Evolutionary conservation across 2,113 vertebrate genomes (phyloP).

Genomic region (Eptesicus fuscus): DNA sequence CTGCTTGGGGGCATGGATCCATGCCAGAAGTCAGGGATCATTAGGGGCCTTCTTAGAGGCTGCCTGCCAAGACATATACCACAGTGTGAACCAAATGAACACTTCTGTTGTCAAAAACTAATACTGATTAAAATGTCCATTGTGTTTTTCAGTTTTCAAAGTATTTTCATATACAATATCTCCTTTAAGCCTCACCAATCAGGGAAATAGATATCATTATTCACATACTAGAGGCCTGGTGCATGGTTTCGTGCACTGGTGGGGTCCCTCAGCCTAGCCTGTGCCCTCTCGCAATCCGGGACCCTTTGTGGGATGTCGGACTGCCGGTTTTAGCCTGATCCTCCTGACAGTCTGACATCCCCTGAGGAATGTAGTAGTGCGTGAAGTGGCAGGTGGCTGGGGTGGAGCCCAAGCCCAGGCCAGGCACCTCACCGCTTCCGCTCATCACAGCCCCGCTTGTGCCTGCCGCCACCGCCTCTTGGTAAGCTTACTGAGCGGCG

Average conservation of each 20-base stretch:
- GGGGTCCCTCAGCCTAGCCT: too few relatives aligned
- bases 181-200: background rate
- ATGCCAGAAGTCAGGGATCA: background rate
- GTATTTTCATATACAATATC: background rate
- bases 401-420: too few relatives aligned
- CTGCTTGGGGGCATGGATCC: background rate
- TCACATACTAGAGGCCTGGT: background rate
- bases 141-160: background rate
- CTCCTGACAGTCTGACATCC: too few relatives aligned
- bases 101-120: background rate
- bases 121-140: background rate
- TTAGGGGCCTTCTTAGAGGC: background rate
- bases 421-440: rapidly evolving
- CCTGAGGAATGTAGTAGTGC: too few relatives aligned
- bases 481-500: too few relatives aligned
- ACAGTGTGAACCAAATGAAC: background rate
- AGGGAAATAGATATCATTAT: background rate
- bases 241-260: too few relatives aligned
- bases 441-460: too few relatives aligned
- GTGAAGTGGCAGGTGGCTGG: too few relatives aligned
- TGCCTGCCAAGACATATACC: background rate
- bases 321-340: too few relatives aligned
- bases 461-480: too few relatives aligned
- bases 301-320: too few relatives aligned
- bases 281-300: too few relatives aligned